Base-by-base conservation (phyloP, 2,888 invertebrate species). In the Cephus spinipes region DNA sequence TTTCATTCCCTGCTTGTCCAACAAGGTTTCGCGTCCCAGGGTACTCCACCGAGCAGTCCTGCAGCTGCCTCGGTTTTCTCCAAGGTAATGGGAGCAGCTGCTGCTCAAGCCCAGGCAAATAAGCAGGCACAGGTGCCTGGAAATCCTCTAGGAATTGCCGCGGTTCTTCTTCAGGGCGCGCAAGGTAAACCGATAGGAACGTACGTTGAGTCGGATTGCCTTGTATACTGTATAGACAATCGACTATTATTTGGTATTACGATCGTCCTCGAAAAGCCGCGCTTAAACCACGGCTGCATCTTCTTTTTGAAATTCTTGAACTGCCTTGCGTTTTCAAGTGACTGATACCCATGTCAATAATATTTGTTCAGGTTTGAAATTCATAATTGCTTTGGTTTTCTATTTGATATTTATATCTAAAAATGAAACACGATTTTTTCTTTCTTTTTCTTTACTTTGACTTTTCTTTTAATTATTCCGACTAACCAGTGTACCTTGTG, bases 121-220 rank as follows among this genome's bases (percentile, higher is more conserved):
- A 69, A 75, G 35, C 81, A 76, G 40, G 74, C 76, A 40, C 75
- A 85, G 81, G 83, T 81, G 82, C 84, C 86, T 74, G 87, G 88
- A 74, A 91, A 87, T 86, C 89, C 91, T 79, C 89, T 91, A 81
- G 89, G 90, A 84, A 85, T 91, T 82, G 90, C 91, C 86, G 91
- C 92, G 80, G 92, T 91, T 74, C 89, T 92, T 79, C 89, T 92
- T 76, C 92, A 92, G 85, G 92, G 92, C 81, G 91, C 91, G 79
- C 92, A 92, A 92, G 92, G 92, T 92, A 91, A 90, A 82, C 73
- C 78, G 33, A 34, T 32, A 71, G n/a, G 4, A 40, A 40, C 40
- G 15, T 40, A 40, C 40, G 40, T 1, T 15, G 40, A 15, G 40
- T 40, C 40, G 40, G 40, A 40, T 40, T 40, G 40, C 15, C 40